phyloP scores from a whole-genome alignment of 2,113 vertebrate species.

The Pygathrix nemaeus region DNA sequence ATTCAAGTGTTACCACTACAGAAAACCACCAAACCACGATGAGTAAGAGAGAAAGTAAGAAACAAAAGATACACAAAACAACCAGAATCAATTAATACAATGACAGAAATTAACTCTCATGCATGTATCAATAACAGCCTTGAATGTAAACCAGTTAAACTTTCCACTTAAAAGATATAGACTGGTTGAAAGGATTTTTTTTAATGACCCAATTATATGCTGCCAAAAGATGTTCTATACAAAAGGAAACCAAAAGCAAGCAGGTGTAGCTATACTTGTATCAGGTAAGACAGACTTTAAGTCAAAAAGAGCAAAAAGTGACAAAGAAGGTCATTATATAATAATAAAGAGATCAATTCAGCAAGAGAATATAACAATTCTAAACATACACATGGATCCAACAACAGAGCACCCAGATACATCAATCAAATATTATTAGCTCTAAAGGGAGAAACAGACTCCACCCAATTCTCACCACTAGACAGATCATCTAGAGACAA shows the following conservation, averaged over 20 bases:
- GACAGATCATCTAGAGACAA: background rate
- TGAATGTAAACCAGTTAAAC: background rate
- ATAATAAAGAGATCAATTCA: background rate
- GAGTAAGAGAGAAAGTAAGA: background rate
- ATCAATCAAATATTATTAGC: background rate
- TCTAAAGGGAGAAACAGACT: background rate
- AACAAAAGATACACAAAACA: background rate
- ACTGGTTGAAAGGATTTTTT: background rate
- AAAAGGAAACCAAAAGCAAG: background rate
- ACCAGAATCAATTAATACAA: background rate
- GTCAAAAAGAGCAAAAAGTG: background rate
- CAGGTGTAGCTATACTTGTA: background rate
- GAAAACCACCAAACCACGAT: background rate
- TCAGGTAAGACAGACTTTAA: background rate
- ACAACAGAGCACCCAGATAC: background rate
- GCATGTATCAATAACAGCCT: background rate
- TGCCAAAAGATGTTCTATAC: background rate
- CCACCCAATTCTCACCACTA: background rate
- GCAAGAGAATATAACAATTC: background rate
- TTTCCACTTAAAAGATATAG: background rate
- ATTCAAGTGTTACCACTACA: background rate
- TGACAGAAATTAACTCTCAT: background rate
- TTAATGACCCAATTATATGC: background rate
- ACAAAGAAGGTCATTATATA: background rate
- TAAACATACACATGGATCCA: background rate